These are phyloP conservation scores for Yasuhikotakia modesta DNA, from an alignment of 2,797 vertebrate species.

Conservation along the genomic window DNA sequence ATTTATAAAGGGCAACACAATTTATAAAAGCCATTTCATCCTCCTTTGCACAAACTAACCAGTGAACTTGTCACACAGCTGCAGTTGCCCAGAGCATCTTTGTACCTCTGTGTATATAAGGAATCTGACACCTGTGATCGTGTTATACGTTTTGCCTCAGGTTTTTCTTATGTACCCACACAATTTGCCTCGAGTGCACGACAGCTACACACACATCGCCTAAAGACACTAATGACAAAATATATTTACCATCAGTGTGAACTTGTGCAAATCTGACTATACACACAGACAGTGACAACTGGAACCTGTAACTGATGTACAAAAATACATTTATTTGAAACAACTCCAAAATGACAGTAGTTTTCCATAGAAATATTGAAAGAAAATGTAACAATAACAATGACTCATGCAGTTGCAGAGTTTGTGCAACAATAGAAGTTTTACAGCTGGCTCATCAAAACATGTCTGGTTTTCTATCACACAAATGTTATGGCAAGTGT, in stretches of 20 bases:
- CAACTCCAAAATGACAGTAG: slow-evolving; percentile 99
- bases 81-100: neutral
- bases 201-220: neutral
- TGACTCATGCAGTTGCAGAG: slow-evolving; percentile 88
- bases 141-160: slow-evolving; percentile 1
- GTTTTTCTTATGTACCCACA: neutral
- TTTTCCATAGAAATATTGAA: slow-evolving; percentile 97
- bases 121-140: neutral
- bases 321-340: slow-evolving; percentile 99
- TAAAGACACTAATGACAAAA: neutral
- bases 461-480: slow-evolving; percentile 50
- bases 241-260: no score
- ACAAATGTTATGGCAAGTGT: slow-evolving; percentile 41
- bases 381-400: slow-evolving; percentile 89
- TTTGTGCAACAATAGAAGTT: slow-evolving; percentile 81
- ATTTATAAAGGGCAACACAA: no score
- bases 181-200: slow-evolving; percentile 2
- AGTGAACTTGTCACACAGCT: neutral
- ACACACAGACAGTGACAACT: slow-evolving; percentile 20
- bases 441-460: slow-evolving; percentile 80
- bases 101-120: slow-evolving; percentile 20
- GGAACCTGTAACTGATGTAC: slow-evolving; percentile 80
- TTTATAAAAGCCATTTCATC: no score
- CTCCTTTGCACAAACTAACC: slow-evolving; percentile 1
- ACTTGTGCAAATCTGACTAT: no score